Base-by-base conservation (phyloP, 2,113 vertebrate species). In the Nanorana parkeri region DNA sequence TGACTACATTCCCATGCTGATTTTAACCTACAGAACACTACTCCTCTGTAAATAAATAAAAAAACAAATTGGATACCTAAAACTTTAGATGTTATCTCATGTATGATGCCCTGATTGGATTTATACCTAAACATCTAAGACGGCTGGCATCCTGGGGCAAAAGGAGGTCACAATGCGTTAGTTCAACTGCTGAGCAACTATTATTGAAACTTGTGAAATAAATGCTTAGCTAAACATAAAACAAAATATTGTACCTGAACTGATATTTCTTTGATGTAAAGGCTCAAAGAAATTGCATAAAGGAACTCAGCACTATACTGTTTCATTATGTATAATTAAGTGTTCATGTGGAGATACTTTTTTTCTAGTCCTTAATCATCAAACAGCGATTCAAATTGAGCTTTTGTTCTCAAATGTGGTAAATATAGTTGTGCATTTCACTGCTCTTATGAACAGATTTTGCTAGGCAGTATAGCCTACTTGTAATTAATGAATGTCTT, bases 261-360 rank as follows among this genome's bases (percentile, higher is more conserved):
- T 71, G 67, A 61, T 32, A 71, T 80, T 32, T 68, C 55, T 69
- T 69, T 71, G 55, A 71, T 69, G 66, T 69, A 61, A 60, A 16
- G 29, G 47, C 77, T 80, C 29, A 80, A 68, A 68, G 77, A 58
- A 61, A 23, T 60, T 80, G 4, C 55, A 58, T 41, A 24, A 69
- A 71, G 67, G 60, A 79, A 61, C 52, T 20, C 67, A n/a, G 55
- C 78, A 51, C 29, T 80, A 55, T 58, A 63, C 21, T 26, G 36
- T 71, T 69, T 61, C 66, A 80, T 80, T 80, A 80, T 71, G 67
- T 80, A 61, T 80, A 80, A 80, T 80, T 80, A 80, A 71, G 32
- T 69, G 52, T 71, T 80, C 78, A 63, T 24, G 55, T 69, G 29
- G 78, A 69, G 67, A 61, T 54, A 47, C 29, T 47, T 69, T 71